Evolutionary conservation across 2,888 invertebrate genomes (phyloP).

Genomic region (Embidobia sp.): DNA sequence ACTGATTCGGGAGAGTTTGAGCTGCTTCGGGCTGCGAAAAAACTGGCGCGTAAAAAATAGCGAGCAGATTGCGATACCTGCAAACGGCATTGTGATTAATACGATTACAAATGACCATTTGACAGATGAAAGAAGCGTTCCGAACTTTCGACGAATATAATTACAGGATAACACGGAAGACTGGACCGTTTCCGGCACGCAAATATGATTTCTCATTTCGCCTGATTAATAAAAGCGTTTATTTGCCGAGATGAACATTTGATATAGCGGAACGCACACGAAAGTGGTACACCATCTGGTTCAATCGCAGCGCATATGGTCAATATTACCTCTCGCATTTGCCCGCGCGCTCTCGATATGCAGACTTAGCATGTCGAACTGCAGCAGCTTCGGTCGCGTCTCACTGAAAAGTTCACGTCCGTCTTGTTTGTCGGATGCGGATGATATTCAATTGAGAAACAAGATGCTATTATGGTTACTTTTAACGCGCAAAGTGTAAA

Average conservation of each 20-base stretch:
- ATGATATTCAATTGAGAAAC: too few relatives aligned
- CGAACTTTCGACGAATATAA: constrained; percentile 46
- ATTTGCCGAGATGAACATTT: constrained; percentile 50
- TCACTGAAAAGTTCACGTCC: too few relatives aligned
- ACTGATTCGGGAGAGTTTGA: not conserved
- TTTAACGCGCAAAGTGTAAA: too few relatives aligned
- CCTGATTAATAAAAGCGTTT: constrained; percentile 50
- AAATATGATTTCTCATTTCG: constrained; percentile 57
- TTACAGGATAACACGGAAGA: constrained; percentile 27
- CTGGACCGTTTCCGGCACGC: constrained; percentile 25
- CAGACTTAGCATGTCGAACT: constrained; percentile 32
- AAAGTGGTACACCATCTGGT: constrained; percentile 64
- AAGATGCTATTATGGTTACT: too few relatives aligned
- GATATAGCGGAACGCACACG: constrained; percentile 53
- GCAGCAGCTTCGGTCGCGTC: constrained; percentile 8
- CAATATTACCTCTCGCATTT: constrained; percentile 35
- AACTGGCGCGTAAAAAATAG: not conserved
- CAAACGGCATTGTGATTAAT: constrained; percentile 29
- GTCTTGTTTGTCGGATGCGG: too few relatives aligned
- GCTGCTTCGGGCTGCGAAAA: too few relatives aligned
- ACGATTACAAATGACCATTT: constrained; percentile 18
- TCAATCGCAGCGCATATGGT: constrained; percentile 43
- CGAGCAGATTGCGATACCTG: constrained; percentile 2
- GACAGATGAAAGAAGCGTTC: constrained; percentile 34
- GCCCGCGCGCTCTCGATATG: constrained; percentile 22